Conservation (phyloP, 2,113 vertebrate species). For the Motacilla tschutschensis region DNA sequence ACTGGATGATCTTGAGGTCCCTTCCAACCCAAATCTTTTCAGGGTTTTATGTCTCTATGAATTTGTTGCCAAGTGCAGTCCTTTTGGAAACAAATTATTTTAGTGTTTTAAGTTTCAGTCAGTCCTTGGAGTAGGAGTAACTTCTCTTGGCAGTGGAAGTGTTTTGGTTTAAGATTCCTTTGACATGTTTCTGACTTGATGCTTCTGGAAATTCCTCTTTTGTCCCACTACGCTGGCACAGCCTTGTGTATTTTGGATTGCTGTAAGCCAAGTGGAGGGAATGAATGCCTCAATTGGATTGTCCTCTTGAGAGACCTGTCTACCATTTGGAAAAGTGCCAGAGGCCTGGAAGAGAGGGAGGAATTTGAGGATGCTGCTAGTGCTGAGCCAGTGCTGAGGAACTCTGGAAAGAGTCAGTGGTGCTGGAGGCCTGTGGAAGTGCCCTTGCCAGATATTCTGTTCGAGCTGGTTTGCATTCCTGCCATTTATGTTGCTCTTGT, state of each 20-base stretch:
- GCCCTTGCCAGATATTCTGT: neutral
- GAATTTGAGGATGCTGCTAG: neutral
- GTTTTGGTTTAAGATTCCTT: slow-evolving; percentile 13
- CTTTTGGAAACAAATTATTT: neutral
- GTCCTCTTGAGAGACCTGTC: neutral
- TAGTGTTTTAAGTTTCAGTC: neutral
- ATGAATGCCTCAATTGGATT: neutral
- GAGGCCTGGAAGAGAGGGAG: neutral
- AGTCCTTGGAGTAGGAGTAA: neutral
- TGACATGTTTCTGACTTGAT: neutral
- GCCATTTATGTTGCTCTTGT: neutral
- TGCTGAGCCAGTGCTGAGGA: neutral
- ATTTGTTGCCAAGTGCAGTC: neutral
- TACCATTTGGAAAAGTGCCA: neutral
- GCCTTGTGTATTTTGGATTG: neutral
- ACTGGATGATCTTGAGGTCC: neutral
- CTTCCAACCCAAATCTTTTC: neutral
- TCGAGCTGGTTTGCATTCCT: neutral
- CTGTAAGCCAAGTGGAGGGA: neutral
- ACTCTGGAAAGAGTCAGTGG: neutral
- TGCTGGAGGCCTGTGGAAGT: neutral
- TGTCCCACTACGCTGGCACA: neutral
- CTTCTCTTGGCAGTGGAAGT: neutral
- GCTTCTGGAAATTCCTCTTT: neutral
- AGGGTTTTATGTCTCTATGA: neutral